A percentile compares a stretch with the other conserved stretches of the same genome.
Evolutionary conservation across 2,113 vertebrate species (phyloP).

Genomic region (Dunckerocampus dactyliophorus): DNA sequence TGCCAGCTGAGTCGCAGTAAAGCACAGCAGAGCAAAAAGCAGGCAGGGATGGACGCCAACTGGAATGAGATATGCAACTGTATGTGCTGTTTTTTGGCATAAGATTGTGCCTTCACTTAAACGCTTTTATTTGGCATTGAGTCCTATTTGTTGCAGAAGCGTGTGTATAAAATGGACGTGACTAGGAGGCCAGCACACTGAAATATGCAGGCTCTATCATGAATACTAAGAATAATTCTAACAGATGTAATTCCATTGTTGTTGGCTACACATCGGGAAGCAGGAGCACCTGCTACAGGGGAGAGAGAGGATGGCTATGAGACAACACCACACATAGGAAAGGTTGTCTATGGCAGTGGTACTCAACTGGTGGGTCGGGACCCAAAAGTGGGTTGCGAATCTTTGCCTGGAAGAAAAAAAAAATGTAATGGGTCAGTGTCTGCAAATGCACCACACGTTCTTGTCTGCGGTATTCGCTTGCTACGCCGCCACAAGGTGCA

Average conservation of each 20-base stretch:
- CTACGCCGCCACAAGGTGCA: too few species aligned
- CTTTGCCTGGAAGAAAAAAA: too few species aligned
- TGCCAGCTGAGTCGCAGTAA: slow-evolving; percentile 29
- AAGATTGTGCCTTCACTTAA: background rate
- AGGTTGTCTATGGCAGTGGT: too few species aligned
- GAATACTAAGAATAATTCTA: too few species aligned
- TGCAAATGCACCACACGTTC: too few species aligned
- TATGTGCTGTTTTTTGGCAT: slow-evolving; percentile 8
- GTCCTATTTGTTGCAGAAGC: background rate
- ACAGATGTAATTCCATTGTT: too few species aligned
- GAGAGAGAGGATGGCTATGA: too few species aligned
- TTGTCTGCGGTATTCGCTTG: too few species aligned
- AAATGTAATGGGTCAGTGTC: too few species aligned
- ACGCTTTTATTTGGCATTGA: background rate
- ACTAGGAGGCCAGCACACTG: background rate
- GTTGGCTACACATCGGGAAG: too few species aligned
- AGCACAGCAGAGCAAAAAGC: slow-evolving; percentile 22
- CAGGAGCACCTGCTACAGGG: too few species aligned
- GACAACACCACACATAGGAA: background rate
- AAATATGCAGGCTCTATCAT: background rate
- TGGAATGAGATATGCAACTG: slow-evolving; percentile 30
- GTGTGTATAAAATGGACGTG: background rate
- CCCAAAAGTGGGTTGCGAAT: too few species aligned
- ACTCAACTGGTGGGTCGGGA: background rate
- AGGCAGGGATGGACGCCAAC: slow-evolving; percentile 40